Conservation (phyloP, 2,888 invertebrate species). For the Temnothorax rugatulus region DNA sequence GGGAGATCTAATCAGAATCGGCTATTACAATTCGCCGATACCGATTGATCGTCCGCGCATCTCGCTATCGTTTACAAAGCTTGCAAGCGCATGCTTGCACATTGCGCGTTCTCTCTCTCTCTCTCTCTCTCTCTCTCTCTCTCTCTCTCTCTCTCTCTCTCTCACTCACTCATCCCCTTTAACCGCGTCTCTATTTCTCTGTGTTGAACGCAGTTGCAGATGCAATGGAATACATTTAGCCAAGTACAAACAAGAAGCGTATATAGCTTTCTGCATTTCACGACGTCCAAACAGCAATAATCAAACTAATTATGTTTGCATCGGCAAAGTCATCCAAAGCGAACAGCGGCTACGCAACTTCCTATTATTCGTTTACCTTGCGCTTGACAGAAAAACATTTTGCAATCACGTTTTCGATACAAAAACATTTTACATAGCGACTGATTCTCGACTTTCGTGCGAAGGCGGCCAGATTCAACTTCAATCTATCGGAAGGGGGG, state of each 20-base stretch:
- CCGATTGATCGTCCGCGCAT: slow-evolving; percentile 71
- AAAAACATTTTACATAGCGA: not conserved
- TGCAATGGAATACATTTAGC: slow-evolving; percentile 67
- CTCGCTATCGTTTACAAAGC: slow-evolving; percentile 78
- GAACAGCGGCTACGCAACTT: slow-evolving; percentile 31
- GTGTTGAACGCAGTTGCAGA: slow-evolving; percentile 72
- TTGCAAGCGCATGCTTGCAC: slow-evolving; percentile 74
- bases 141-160: too few species aligned
- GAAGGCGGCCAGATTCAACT: too few species aligned
- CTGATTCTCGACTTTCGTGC: too few species aligned
- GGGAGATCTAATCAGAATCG: slow-evolving; percentile 79
- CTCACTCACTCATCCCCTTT: slow-evolving; percentile 60
- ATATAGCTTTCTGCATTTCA: slow-evolving; percentile 58
- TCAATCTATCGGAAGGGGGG: too few species aligned
- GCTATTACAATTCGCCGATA: slow-evolving; percentile 76
- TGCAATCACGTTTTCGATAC: not conserved
- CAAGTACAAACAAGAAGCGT: slow-evolving; percentile 65
- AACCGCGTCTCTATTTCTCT: slow-evolving; percentile 57
- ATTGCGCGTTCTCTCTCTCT: slow-evolving; percentile 60
- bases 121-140: not conserved
- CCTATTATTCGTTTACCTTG: slow-evolving; percentile 29
- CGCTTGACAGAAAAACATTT: slow-evolving; percentile 19
- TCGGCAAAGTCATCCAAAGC: slow-evolving; percentile 41
- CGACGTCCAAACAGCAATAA: slow-evolving; percentile 54
- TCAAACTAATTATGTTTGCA: slow-evolving; percentile 57